phyloP scores from a whole-genome alignment of 2,888 invertebrate genomes.

The Cosmopolites sordidus region DNA sequence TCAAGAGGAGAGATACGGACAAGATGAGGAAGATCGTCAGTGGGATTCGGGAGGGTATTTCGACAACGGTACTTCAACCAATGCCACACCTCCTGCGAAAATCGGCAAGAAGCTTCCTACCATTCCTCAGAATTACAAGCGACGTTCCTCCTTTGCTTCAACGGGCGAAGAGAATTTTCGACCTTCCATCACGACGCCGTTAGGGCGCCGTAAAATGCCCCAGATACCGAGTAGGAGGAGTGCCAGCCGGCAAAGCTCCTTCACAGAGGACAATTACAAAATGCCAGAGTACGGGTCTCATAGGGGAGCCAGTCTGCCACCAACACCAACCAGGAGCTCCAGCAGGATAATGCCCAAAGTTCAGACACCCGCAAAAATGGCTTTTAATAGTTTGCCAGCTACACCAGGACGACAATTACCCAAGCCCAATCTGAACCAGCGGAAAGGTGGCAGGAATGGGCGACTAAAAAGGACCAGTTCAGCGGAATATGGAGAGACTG shows the following conservation, averaged over 20 bases:
- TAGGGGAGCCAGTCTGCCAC: constrained; percentile 48
- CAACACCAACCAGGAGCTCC: constrained; percentile 43
- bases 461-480: constrained; percentile 46
- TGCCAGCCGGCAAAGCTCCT: constrained; percentile 44
- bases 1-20: constrained; percentile 57
- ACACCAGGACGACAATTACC: constrained; percentile 56
- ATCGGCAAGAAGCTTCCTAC: constrained; percentile 49
- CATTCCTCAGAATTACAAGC: constrained; percentile 53
- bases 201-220: constrained; percentile 43
- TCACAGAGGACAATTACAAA: constrained; percentile 43
- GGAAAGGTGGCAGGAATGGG: constrained; percentile 41
- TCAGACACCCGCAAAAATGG: not conserved
- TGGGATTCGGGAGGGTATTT: constrained; percentile 67
- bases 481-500: constrained; percentile 45
- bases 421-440: constrained; percentile 44
- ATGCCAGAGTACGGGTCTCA: constrained; percentile 41
- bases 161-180: constrained; percentile 23
- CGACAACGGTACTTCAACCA: constrained; percentile 30
- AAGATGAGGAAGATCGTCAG: constrained; percentile 65
- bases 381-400: constrained; percentile 50
- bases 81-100: constrained; percentile 32
- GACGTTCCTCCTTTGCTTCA: constrained; percentile 42
- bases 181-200: constrained; percentile 14
- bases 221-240: constrained; percentile 46
- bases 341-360: not conserved